A percentile compares a stretch with the other conserved stretches of the same genome.
phyloP scores from a whole-genome alignment of 2,113 vertebrate species.

The Caretta caretta region DNA sequence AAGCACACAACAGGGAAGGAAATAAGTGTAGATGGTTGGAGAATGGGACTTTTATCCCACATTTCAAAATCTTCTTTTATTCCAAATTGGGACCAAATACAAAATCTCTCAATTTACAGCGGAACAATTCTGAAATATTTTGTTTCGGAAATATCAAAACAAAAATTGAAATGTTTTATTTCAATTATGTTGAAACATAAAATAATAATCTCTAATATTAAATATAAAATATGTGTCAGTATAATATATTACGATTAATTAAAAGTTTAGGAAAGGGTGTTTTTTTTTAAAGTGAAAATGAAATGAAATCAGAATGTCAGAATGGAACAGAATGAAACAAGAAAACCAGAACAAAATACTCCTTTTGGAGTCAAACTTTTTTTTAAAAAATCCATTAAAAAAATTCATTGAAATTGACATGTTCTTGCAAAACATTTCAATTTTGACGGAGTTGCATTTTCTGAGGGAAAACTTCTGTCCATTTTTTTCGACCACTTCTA shows the following conservation, averaged over 20 bases:
- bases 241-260: background rate
- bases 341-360: background rate
- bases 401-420: background rate
- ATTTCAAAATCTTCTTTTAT: background rate
- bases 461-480: background rate
- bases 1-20: background rate
- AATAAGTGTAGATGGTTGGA: background rate
- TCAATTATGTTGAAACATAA: background rate
- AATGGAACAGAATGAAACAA: background rate
- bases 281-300: background rate
- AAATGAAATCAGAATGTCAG: background rate
- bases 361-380: background rate
- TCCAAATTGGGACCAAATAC: background rate
- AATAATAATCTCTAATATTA: background rate
- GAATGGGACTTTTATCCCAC: background rate
- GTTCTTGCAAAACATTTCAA: background rate
- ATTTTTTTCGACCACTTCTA: background rate
- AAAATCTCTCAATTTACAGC: background rate
- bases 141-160: background rate
- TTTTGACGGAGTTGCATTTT: background rate
- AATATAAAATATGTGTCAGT: fast-evolving
- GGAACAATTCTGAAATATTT: background rate
- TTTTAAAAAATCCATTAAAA: background rate
- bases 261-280: background rate
- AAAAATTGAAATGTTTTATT: background rate